Conservation (phyloP, 2,888 invertebrate genomes). For the Parelbella ahira region DNA sequence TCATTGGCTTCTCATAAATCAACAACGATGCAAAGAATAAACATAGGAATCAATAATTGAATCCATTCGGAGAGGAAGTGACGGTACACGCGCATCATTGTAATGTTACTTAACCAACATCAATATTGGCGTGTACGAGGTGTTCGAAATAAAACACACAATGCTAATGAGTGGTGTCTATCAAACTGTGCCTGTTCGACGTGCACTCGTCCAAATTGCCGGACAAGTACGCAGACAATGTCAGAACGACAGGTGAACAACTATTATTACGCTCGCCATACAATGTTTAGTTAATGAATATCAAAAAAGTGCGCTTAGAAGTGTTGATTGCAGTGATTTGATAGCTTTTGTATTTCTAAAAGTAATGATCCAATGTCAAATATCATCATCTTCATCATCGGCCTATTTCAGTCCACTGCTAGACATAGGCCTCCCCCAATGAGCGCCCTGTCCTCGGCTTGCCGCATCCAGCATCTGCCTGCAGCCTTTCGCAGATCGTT, state of each 20-base stretch:
- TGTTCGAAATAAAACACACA: slow-evolving; percentile 63
- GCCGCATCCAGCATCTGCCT: too few species aligned
- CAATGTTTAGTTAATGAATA: too few species aligned
- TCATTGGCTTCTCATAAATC: slow-evolving; percentile 9
- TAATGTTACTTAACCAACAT: slow-evolving; percentile 24
- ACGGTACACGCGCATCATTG: slow-evolving; percentile 19
- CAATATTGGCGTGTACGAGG: slow-evolving; percentile 28
- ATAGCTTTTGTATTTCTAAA: too few species aligned
- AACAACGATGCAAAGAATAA: slow-evolving; percentile 11
- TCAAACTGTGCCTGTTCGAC: slow-evolving; percentile 50
- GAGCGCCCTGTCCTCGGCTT: too few species aligned
- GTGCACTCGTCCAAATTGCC: slow-evolving; percentile 23
- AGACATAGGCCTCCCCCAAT: too few species aligned
- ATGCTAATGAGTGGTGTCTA: slow-evolving; percentile 62
- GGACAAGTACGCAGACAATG: slow-evolving; percentile 2
- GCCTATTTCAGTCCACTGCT: too few species aligned
- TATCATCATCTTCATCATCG: too few species aligned
- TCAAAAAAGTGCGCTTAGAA: too few species aligned
- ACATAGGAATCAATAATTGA: slow-evolving; percentile 10
- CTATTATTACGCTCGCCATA: background rate
- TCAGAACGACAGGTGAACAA: slow-evolving; percentile 6
- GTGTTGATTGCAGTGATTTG: too few species aligned
- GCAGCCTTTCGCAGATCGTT: too few species aligned
- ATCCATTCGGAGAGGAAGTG: slow-evolving; percentile 21
- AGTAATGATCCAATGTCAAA: too few species aligned